phyloP scores from a whole-genome alignment of 1,140 invertebrate species.

The Leptopilina clavipes region DNA sequence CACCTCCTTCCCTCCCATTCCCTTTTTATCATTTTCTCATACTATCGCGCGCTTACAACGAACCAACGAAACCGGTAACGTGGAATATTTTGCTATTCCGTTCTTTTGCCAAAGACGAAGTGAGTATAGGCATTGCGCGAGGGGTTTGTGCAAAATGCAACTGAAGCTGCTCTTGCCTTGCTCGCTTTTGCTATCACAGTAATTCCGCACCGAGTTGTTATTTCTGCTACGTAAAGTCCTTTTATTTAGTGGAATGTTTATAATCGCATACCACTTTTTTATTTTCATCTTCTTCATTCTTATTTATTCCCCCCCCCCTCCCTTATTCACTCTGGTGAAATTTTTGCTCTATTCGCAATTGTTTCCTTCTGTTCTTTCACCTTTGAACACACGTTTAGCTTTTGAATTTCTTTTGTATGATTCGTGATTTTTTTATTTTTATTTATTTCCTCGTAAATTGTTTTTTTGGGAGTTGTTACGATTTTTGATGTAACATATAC shows the following conservation, averaged over 20 bases:
- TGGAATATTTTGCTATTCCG: slow-evolving; percentile 54
- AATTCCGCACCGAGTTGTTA: slow-evolving; percentile 57
- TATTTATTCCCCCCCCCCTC: not conserved
- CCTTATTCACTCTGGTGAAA: slow-evolving; percentile 38
- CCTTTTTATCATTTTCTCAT: slow-evolving; percentile 13
- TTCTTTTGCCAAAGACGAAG: slow-evolving; percentile 47
- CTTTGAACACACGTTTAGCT: not conserved
- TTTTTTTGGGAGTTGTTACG: too few relatives aligned
- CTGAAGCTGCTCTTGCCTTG: not conserved
- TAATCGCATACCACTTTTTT: slow-evolving; percentile 51
- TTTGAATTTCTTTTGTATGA: too few relatives aligned
- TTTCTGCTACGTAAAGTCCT: slow-evolving; percentile 53
- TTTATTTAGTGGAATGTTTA: slow-evolving; percentile 57
- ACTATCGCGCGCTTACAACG: slow-evolving; percentile 24
- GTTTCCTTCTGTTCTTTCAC: slow-evolving; percentile 11
- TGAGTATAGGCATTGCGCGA: slow-evolving; percentile 6
- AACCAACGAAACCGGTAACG: slow-evolving; percentile 24
- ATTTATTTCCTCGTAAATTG: too few relatives aligned
- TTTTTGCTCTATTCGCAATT: slow-evolving; percentile 4
- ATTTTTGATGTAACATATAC: too few relatives aligned
- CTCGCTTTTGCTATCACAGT: slow-evolving; percentile 43
- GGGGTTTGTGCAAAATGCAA: slow-evolving; percentile 24
- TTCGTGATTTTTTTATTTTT: too few relatives aligned
- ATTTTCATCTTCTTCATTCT: slow-evolving; percentile 14
- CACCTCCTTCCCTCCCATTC: slow-evolving; percentile 21